Evolutionary conservation across 2,888 invertebrate genomes (phyloP).

Genomic region (Phasia obesa): DNA sequence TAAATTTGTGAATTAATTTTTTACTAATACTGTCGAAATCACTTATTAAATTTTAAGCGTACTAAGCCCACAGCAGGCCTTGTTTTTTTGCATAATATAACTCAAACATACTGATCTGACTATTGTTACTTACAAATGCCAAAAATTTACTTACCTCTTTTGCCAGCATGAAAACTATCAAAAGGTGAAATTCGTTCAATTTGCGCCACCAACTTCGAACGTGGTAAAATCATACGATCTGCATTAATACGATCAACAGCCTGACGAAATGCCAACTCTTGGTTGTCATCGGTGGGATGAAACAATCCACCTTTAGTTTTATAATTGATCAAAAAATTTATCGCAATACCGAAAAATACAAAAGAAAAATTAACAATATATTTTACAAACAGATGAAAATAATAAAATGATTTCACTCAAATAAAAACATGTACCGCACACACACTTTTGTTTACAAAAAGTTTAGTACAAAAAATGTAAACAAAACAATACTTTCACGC

Average conservation of each 20-base stretch:
- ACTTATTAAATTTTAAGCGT: too few relatives aligned
- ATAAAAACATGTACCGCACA: conserved; percentile 7
- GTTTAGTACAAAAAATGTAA: conserved; percentile 63
- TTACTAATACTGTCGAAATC: too few relatives aligned
- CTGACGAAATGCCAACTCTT: conserved; percentile 95
- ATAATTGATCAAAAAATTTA: conserved; percentile 5
- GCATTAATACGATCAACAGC: conserved; percentile 95
- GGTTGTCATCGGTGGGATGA: conserved; percentile 93
- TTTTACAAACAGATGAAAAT: conserved; percentile 23
- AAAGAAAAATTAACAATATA: conserved; percentile 33
- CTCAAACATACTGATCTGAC: too few relatives aligned
- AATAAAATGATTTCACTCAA: neutral
- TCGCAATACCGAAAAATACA: conserved; percentile 45
- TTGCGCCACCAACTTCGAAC: conserved; percentile 94
- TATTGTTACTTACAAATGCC: too few relatives aligned
- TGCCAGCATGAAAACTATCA: conserved; percentile 97
- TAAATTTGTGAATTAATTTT: too few relatives aligned
- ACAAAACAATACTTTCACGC: conserved; percentile 54
- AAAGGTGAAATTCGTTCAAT: conserved; percentile 94
- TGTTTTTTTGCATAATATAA: too few relatives aligned
- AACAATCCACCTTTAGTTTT: conserved; percentile 89
- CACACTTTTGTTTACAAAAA: conserved; percentile 53
- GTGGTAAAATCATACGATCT: conserved; percentile 90
- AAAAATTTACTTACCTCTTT: conserved; percentile 87
- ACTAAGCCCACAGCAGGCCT: too few relatives aligned